Percentiles rank a stretch among this genome's conserved stretches.
These are phyloP conservation scores for Clarias batrachus DNA, from an alignment of 2,113 vertebrate species.

Conservation along the genomic window DNA sequence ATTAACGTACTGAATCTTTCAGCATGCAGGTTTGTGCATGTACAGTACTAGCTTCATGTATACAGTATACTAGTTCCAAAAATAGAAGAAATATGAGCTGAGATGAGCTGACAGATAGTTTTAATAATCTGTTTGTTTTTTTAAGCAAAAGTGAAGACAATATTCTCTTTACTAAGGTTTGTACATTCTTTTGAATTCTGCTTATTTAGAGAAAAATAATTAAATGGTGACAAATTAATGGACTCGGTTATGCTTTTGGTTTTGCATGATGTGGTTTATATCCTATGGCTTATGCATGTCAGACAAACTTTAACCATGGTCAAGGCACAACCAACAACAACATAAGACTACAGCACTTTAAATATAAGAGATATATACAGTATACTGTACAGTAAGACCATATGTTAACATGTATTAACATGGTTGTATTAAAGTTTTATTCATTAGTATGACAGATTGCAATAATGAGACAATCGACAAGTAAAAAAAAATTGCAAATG, in stretches of 20 bases:
- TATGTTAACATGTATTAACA: too few relatives aligned
- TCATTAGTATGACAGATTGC: too few relatives aligned
- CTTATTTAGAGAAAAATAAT: neutral
- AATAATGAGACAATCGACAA: too few relatives aligned
- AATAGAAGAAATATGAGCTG: neutral
- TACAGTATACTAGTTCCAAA: neutral
- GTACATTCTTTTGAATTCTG: neutral
- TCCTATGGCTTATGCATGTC: neutral
- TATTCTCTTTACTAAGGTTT: neutral
- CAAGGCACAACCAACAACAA: neutral
- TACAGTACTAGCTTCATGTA: neutral
- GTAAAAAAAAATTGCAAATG: neutral
- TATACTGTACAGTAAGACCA: too few relatives aligned
- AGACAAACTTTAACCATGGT: neutral
- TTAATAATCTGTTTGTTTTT: neutral
- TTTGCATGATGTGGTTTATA: neutral
- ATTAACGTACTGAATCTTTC: neutral
- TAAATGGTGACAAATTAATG: neutral
- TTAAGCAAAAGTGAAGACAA: neutral
- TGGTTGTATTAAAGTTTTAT: too few relatives aligned
- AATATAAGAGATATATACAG: neutral
- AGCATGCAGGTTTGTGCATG: neutral
- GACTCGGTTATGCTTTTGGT: neutral
- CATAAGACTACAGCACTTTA: neutral
- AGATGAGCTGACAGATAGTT: neutral